Conservation (phyloP, 2,888 invertebrate species). For the Deroplatys truncata region DNA sequence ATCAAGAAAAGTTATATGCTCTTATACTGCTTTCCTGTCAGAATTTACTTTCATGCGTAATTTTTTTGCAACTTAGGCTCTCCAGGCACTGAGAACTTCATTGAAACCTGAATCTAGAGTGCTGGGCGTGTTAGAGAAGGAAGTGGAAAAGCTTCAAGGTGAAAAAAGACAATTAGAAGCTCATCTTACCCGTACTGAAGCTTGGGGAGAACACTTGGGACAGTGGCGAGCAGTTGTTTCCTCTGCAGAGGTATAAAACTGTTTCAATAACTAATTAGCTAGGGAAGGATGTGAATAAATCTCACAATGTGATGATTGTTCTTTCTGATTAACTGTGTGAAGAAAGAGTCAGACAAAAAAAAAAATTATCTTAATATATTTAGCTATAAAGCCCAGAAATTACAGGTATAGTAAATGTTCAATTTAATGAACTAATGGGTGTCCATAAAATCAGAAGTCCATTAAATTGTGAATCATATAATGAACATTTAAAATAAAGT, state of each 20-base stretch:
- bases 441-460: too few species aligned
- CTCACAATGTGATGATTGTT: too few species aligned
- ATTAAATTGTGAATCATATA: too few species aligned
- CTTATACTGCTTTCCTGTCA: background rate
- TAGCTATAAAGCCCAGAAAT: too few species aligned
- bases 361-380: too few species aligned
- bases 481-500: too few species aligned
- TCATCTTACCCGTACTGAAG: constrained; percentile 79
- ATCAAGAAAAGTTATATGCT: background rate
- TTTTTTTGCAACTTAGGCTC: constrained; percentile 47
- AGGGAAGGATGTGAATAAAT: too few species aligned
- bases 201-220: constrained; percentile 87
- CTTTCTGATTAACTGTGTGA: too few species aligned
- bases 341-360: too few species aligned
- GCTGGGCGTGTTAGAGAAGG: constrained; percentile 71
- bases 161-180: constrained; percentile 79
- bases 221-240: constrained; percentile 83
- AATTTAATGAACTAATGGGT: too few species aligned
- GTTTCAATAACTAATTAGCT: background rate
- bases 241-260: constrained; percentile 64
- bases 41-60: background rate
- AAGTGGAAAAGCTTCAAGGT: constrained; percentile 76
- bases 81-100: constrained; percentile 77
- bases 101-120: constrained; percentile 81
- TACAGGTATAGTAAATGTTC: too few species aligned